Percentiles rank a stretch among this genome's conserved stretches.
phyloP scores from a whole-genome alignment of 2,888 invertebrate genomes.

The Diarsia dahlii region DNA sequence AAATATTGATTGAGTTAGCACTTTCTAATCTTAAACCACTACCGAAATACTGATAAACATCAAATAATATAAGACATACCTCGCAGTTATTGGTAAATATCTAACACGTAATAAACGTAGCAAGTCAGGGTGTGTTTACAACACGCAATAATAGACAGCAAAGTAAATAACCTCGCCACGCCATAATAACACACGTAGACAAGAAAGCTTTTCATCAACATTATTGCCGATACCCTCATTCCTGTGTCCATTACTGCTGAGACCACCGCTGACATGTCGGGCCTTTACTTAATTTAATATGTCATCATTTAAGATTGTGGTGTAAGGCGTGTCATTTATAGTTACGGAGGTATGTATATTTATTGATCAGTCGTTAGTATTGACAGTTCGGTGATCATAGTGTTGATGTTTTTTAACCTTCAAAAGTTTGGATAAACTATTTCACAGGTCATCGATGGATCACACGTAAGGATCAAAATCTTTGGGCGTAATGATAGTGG shows the following conservation, averaged over 20 bases:
- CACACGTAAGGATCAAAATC: too few species aligned
- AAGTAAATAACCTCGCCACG: constrained; percentile 25
- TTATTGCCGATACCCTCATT: constrained; percentile 50
- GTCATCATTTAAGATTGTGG: constrained; percentile 27
- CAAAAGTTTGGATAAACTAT: too few species aligned
- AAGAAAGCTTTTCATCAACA: constrained; percentile 40
- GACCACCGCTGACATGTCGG: constrained; percentile 44
- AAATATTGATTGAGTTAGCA: background rate
- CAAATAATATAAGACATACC: background rate
- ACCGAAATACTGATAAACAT: background rate
- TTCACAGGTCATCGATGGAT: too few species aligned
- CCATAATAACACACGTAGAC: constrained; percentile 21
- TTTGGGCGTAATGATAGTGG: too few species aligned
- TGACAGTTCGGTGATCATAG: background rate
- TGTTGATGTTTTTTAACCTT: too few species aligned
- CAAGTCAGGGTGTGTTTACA: background rate
- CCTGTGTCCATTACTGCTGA: constrained; percentile 27
- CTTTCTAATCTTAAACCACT: background rate
- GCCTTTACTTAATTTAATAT: constrained; percentile 39
- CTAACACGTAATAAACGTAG: background rate
- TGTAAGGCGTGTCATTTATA: constrained; percentile 9
- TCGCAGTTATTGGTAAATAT: background rate
- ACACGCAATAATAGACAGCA: background rate
- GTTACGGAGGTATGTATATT: too few species aligned
- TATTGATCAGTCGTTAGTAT: background rate